Conservation (phyloP, 2,888 invertebrate species). For the Hydraecia micacea region DNA sequence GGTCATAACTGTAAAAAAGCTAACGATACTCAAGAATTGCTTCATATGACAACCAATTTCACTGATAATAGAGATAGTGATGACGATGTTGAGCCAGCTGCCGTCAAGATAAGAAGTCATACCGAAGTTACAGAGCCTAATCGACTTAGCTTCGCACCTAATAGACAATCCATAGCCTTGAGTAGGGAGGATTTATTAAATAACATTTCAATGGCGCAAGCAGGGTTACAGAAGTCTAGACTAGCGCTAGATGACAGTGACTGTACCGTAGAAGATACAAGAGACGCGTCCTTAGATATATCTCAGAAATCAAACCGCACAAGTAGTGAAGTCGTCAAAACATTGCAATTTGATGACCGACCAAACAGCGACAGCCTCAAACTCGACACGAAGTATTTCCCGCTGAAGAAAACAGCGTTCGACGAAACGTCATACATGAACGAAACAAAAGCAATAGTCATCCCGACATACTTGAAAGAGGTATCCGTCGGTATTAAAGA, state of each 20-base stretch:
- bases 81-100: constrained; percentile 35
- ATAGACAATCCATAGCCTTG: constrained; percentile 74
- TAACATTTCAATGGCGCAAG: constrained; percentile 82
- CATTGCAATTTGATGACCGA: constrained; percentile 82
- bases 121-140: constrained; percentile 58
- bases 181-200: constrained; percentile 79
- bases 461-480: constrained; percentile 79
- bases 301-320: constrained; percentile 66
- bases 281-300: constrained; percentile 52
- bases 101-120: constrained; percentile 40
- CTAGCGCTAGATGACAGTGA: constrained; percentile 71
- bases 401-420: constrained; percentile 79
- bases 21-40: constrained; percentile 79
- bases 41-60: constrained; percentile 80
- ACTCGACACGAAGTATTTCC: constrained; percentile 66
- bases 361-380: constrained; percentile 72
- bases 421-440: constrained; percentile 76
- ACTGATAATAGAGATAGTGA: constrained; percentile 71
- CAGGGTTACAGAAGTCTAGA: constrained; percentile 75
- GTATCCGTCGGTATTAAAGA: constrained; percentile 77
- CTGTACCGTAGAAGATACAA: constrained; percentile 68
- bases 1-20: constrained; percentile 72
- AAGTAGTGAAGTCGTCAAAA: constrained; percentile 82
- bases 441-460: constrained; percentile 78
- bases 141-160: constrained; percentile 72